Evolutionary conservation across 2,113 vertebrate genomes (phyloP).

Genomic region (Xenopus laevis): DNA sequence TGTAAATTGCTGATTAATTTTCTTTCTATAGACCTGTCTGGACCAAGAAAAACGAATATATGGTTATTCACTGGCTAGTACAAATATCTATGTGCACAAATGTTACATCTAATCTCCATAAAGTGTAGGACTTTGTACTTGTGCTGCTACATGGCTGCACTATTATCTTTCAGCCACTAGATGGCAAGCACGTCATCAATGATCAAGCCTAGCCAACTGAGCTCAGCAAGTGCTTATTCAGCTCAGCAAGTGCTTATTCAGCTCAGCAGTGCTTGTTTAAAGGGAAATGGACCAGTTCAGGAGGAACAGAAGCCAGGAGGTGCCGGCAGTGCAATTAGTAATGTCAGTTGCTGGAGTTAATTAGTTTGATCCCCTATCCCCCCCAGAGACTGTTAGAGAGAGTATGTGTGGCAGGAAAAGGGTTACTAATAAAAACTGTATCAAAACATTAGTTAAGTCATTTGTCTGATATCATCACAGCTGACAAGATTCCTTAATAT

Average conservation of each 20-base stretch:
- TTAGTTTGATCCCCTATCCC: not conserved
- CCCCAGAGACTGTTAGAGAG: too few relatives aligned
- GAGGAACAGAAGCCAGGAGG: conserved; percentile 16
- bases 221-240: conserved; percentile 2
- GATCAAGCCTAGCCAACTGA: not conserved
- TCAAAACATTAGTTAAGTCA: too few relatives aligned
- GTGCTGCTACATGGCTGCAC: too few relatives aligned
- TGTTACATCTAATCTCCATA: too few relatives aligned
- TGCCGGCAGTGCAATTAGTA: conserved; percentile 16
- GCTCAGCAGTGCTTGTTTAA: conserved; percentile 8
- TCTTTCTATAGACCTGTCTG: too few relatives aligned
- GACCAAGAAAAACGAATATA: too few relatives aligned
- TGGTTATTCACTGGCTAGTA: too few relatives aligned
- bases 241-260: conserved; percentile 6
- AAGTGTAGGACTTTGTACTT: too few relatives aligned
- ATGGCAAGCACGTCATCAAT: not conserved
- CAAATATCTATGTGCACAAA: too few relatives aligned
- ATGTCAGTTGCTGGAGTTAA: conserved; percentile 4
- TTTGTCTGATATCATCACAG: too few relatives aligned
- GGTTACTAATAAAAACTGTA: not conserved
- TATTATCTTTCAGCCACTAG: not conserved
- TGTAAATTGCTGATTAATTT: too few relatives aligned
- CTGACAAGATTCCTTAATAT: too few relatives aligned
- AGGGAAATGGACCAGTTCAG: conserved; percentile 1
- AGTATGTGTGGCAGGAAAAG: not conserved